Percentiles rank a stretch among this genome's conserved stretches.
These are phyloP conservation scores for Yoshiicerus persimilis DNA, from an alignment of 1,140 invertebrate species.

Conservation along the genomic window DNA sequence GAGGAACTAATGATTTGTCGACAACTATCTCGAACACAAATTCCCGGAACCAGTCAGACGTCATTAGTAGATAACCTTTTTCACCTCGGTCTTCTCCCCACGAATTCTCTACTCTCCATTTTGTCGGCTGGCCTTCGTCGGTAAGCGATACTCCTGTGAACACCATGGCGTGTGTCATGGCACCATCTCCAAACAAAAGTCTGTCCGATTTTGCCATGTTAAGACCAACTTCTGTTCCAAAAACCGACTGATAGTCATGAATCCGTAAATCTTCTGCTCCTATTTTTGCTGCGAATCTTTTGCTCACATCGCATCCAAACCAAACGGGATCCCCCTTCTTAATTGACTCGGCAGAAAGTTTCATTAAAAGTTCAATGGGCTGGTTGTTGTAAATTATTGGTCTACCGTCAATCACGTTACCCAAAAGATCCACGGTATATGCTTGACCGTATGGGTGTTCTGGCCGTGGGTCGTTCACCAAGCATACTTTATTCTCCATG, in stretches of 20 bases:
- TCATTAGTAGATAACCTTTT: constrained; percentile 83
- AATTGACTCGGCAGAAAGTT: constrained; percentile 73
- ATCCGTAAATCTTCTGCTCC: constrained; percentile 77
- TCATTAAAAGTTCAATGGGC: constrained; percentile 72
- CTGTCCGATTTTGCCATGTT: constrained; percentile 77
- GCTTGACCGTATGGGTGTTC: constrained; percentile 69
- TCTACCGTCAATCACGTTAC: constrained; percentile 77
- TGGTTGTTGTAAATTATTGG: constrained; percentile 85
- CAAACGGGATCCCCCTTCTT: constrained; percentile 81
- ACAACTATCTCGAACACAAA: constrained; percentile 87
- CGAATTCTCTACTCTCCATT: constrained; percentile 69
- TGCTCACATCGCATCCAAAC: constrained; percentile 85
- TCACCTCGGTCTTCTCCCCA: constrained; percentile 87
- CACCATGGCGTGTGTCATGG: constrained; percentile 89
- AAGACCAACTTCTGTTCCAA: constrained; percentile 76
- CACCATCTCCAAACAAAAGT: constrained; percentile 79
- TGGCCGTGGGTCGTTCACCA: constrained; percentile 80
- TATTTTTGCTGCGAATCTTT: constrained; percentile 68
- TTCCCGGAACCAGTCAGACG: constrained; percentile 81
- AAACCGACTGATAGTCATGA: constrained; percentile 76
- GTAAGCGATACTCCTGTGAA: constrained; percentile 80
- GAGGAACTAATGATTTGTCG: constrained; percentile 78
- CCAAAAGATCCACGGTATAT: constrained; percentile 84
- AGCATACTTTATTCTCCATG: constrained; percentile 81
- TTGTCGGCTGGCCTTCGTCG: constrained; percentile 30